Conservation (phyloP, 2,113 vertebrate species). For the Tachysurus fulvidraco region DNA sequence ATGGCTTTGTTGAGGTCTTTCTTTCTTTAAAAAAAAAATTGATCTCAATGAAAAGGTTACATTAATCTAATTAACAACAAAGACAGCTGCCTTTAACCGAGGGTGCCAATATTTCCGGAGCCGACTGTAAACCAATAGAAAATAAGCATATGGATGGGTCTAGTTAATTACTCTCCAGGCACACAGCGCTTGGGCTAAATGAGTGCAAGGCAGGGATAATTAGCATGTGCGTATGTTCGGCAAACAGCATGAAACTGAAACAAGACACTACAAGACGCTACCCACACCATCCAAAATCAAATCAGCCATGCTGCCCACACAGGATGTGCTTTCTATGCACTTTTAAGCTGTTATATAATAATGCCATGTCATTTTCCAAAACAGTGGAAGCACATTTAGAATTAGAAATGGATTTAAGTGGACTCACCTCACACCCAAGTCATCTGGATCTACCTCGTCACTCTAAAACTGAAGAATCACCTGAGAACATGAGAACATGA, state of each 20-base stretch:
- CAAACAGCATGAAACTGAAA: not conserved
- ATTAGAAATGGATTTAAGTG: not conserved
- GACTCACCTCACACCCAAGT: conserved; percentile 22
- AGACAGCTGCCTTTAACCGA: no score
- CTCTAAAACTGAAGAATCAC: not conserved
- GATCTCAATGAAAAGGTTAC: not conserved
- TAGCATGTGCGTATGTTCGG: not conserved
- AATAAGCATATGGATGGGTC: not conserved
- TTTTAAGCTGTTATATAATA: conserved; percentile 14
- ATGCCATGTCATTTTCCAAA: not conserved
- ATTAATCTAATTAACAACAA: not conserved
- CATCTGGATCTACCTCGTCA: not conserved
- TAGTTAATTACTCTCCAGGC: not conserved
- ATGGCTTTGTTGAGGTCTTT: not conserved
- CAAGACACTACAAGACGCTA: conserved; percentile 2
- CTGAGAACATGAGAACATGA: conserved; percentile 16
- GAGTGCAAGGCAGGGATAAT: not conserved
- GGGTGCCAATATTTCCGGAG: conserved; percentile 3
- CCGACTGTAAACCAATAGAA: not conserved
- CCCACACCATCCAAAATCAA: conserved; percentile 26
- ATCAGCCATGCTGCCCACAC: conserved; percentile 32
- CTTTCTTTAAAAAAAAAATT: not conserved
- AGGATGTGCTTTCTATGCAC: conserved; percentile 12
- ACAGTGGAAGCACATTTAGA: not conserved
- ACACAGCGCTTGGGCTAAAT: not conserved